Evolutionary conservation across 2,888 invertebrate genomes (phyloP), one percentile per base, ranked within the genome.

Genomic region (Zaprionus bogoriensis): DNA sequence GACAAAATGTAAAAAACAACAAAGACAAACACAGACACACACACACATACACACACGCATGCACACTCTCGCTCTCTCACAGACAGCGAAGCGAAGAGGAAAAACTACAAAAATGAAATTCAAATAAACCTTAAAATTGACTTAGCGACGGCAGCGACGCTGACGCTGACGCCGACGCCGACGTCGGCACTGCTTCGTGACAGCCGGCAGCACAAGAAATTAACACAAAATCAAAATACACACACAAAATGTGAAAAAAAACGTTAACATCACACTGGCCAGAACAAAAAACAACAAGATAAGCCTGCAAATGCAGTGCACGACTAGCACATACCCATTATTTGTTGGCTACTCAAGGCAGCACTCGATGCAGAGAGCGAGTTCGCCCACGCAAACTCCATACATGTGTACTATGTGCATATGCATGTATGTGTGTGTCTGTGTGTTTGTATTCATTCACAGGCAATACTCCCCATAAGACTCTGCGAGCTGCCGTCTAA

Each of bases 71-170:
- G 9, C n/a, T n/a, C n/a, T 41, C n/a, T 41, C 19, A 48, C 32
- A 47, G 32, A 52, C 58, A 57, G 23, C 27, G 32, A 17, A 32
- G 3, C 32, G 12, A 46, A 32, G 20, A 32, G 44, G 57, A 63
- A 84, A 86, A 80, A 77, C 77, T 76, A 76, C 41, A 66, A 58
- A 74, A 72, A 76, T 82, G 59, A 86, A 83, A 83, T 86, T 80
- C 71, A 80, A 80, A 81, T 87, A 81, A 77, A 86, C 87, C 85
- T 81, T 81, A 74, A 81, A 87, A 80, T 80, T 80, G 81, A 80
- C 87, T 80, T 83, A 65, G 71, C 67, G 67, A 57, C 64, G 58
- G 62, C 79, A 62, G 66, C 73, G 57, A 44, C 57, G 72, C 28
- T 39, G 28, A 45, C 63, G 41, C 12, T 50, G 22, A 50, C 72